Evolutionary conservation across 2,888 invertebrate species (phyloP).

Genomic region (Nycteola revayana): DNA sequence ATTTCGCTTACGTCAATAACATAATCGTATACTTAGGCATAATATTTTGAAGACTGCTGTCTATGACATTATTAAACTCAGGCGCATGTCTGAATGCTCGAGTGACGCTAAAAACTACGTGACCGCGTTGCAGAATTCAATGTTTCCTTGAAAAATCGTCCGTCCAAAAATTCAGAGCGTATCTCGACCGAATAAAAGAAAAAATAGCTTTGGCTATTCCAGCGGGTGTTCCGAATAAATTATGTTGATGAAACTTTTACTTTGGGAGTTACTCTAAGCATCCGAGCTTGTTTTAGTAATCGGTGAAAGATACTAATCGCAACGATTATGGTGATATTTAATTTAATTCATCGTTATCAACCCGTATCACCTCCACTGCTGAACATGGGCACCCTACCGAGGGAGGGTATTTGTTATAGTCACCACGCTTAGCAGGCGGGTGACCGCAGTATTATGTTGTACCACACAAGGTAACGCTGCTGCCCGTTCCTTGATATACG

Average conservation of each 20-base stretch:
- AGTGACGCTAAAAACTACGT: slow-evolving; percentile 74
- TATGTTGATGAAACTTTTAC: slow-evolving; percentile 74
- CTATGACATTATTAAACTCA: slow-evolving; percentile 76
- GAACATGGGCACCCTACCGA: no score
- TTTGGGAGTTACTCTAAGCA: slow-evolving; percentile 50
- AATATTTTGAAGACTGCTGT: no score
- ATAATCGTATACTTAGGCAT: no score
- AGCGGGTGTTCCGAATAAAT: slow-evolving; percentile 71
- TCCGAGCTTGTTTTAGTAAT: slow-evolving; percentile 46
- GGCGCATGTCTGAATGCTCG: slow-evolving; percentile 65
- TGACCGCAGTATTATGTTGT: no score
- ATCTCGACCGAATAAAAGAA: slow-evolving; percentile 66
- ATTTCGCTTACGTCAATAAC: no score
- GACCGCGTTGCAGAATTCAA: slow-evolving; percentile 67
- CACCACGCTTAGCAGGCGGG: no score
- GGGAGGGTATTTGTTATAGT: no score
- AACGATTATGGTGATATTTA: no score
- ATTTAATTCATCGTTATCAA: no score
- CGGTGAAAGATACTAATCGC: slow-evolving; percentile 50
- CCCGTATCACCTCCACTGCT: no score
- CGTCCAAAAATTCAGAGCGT: slow-evolving; percentile 55
- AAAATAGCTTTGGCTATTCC: slow-evolving; percentile 57
- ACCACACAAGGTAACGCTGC: no score
- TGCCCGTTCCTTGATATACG: no score
- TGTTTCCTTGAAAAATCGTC: slow-evolving; percentile 60